phyloP scores from a whole-genome alignment of 2,888 invertebrate species.

The Coelopa pilipes region DNA sequence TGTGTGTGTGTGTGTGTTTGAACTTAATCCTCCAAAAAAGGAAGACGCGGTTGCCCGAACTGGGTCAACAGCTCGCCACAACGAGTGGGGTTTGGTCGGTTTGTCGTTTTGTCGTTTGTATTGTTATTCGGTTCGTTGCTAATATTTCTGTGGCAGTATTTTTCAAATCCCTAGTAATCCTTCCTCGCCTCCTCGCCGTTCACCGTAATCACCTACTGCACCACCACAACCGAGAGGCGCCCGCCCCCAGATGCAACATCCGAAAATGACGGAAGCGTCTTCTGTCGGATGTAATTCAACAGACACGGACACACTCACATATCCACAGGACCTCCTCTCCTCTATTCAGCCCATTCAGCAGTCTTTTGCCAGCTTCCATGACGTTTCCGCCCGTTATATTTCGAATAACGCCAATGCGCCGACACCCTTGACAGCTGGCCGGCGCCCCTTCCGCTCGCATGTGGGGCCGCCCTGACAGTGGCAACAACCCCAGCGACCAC shows the following conservation, averaged over 20 bases:
- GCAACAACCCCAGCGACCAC: background rate
- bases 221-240: background rate
- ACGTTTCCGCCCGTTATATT: conserved; percentile 26
- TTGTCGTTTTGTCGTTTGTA: background rate
- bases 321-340: background rate
- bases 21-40: conserved; percentile 20
- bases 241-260: background rate
- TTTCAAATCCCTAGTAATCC: background rate
- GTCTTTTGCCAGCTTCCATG: conserved; percentile 17
- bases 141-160: background rate
- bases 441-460: background rate
- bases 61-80: conserved; percentile 2
- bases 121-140: background rate
- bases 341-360: background rate
- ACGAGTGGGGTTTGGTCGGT: background rate
- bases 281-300: conserved; percentile 10
- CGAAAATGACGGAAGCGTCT: background rate
- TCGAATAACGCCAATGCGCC: conserved; percentile 23
- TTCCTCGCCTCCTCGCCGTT: background rate
- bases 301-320: background rate
- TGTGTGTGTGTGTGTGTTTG: too few relatives aligned
- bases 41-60: background rate
- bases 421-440: conserved; percentile 12
- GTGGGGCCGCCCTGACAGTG: conserved; percentile 2
- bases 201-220: background rate